phyloP scores from a whole-genome alignment of 2,888 invertebrate genomes.

The Erannis defoliaria region DNA sequence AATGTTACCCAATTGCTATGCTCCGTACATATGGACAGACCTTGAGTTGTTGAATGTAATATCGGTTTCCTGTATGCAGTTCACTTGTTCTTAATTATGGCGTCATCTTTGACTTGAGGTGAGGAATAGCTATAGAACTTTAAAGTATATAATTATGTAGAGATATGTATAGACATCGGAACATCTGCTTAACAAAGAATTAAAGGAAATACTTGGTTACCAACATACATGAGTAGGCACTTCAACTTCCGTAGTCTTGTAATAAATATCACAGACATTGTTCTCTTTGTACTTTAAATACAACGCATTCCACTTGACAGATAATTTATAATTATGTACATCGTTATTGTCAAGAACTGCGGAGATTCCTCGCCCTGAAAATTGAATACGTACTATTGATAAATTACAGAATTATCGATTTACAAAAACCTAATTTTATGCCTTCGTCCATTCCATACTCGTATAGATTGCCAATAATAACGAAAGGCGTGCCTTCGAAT shows the following conservation, averaged over 20 bases:
- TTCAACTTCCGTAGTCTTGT: not conserved
- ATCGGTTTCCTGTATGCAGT: slow-evolving; percentile 32
- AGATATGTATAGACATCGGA: slow-evolving; percentile 7
- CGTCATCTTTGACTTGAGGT: slow-evolving; percentile 27
- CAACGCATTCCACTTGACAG: not conserved
- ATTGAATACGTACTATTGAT: not conserved
- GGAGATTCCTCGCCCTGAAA: not conserved
- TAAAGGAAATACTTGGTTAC: not conserved
- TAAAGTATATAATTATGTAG: not conserved
- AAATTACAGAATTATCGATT: not conserved
- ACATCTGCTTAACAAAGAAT: slow-evolving; percentile 4
- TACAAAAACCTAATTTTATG: too few species aligned
- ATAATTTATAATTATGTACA: not conserved
- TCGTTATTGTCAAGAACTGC: not conserved
- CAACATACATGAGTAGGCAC: slow-evolving; percentile 1
- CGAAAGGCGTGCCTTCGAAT: too few species aligned
- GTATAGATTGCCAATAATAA: too few species aligned
- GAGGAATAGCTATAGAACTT: not conserved
- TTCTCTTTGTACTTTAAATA: slow-evolving; percentile 13
- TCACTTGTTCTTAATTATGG: slow-evolving; percentile 27
- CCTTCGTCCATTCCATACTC: too few species aligned
- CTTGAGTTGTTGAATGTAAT: slow-evolving; percentile 32
- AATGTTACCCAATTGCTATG: slow-evolving; percentile 29
- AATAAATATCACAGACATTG: not conserved
- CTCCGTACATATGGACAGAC: slow-evolving; percentile 19